phyloP scores from a whole-genome alignment of 2,797 vertebrate species.

The Muscicapa comitata region DNA sequence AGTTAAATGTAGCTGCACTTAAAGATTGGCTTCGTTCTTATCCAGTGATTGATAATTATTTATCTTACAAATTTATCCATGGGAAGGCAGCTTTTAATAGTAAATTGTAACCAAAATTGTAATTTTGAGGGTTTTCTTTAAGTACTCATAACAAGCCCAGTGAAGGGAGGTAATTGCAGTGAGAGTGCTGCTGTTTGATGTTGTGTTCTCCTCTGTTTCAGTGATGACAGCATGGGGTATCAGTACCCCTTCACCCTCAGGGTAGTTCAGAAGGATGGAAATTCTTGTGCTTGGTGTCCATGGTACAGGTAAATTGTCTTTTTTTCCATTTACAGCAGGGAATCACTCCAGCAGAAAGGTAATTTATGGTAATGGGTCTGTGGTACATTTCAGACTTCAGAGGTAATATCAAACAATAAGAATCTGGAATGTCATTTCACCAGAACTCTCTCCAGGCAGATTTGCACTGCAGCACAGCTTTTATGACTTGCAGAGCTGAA shows the following conservation, averaged over 20 bases:
- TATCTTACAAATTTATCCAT: neutral
- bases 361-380: neutral
- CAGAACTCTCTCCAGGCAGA: neutral
- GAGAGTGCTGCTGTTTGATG: neutral
- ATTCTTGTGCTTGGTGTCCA: conserved; percentile 95
- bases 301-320: conserved; percentile 92
- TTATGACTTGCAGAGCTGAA: neutral
- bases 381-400: conserved; percentile 1
- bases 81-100: neutral
- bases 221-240: conserved; percentile 98
- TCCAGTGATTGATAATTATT: neutral
- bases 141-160: neutral
- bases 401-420: conserved; percentile 1
- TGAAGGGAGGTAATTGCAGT: neutral
- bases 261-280: conserved; percentile 95
- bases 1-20: neutral
- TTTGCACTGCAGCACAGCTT: neutral
- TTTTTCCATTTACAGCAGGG: neutral
- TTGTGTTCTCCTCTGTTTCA: conserved; percentile 67
- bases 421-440: conserved; percentile 34
- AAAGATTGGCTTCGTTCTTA: neutral
- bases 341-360: conserved; percentile 23
- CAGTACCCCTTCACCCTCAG: conserved; percentile 97
- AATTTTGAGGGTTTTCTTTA: neutral
- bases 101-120: neutral